Percentiles rank a stretch among this genome's conserved stretches.
Evolutionary conservation across 35 echinoderm and acorn worm species (phyloP).

Genomic region (Lytechinus pictus): DNA sequence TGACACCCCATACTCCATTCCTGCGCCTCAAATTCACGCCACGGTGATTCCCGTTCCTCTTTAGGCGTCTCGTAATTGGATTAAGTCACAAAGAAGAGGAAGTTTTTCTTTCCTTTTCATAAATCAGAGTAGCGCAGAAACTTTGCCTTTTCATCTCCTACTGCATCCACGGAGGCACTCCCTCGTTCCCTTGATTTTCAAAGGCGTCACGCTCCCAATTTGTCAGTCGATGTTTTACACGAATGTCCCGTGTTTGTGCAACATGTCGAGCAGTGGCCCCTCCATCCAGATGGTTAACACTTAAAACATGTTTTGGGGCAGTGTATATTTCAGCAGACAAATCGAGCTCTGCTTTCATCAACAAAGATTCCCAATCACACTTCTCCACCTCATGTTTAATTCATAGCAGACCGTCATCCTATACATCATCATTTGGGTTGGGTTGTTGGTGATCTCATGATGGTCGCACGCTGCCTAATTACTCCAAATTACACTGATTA

Average conservation of each 20-base stretch:
- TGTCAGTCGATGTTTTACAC: slow-evolving; percentile 52
- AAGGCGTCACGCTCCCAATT: slow-evolving; percentile 31
- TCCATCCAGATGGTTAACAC: slow-evolving; percentile 52
- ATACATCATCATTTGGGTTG: slow-evolving; percentile 12
- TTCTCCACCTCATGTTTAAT: slow-evolving; percentile 28
- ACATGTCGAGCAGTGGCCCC: background rate
- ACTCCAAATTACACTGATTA: background rate
- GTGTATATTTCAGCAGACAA: slow-evolving; percentile 36
- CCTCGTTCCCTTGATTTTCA: background rate
- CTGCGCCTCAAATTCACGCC: slow-evolving; percentile 28
- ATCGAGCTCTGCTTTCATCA: background rate
- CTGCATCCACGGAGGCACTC: slow-evolving; percentile 2
- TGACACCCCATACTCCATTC: slow-evolving; percentile 37
- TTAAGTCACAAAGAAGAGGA: slow-evolving; percentile 50
- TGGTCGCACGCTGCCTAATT: background rate
- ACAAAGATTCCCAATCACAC: background rate
- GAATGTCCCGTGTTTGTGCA: slow-evolving; percentile 44
- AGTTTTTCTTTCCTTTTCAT: slow-evolving; percentile 55
- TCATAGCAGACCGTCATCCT: background rate
- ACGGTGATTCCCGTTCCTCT: slow-evolving; percentile 25
- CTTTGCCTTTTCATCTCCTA: background rate
- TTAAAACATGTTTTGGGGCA: slow-evolving; percentile 40
- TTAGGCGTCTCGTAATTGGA: slow-evolving; percentile 29
- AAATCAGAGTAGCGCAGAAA: background rate
- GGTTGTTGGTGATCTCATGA: background rate